phyloP scores from a whole-genome alignment of 2,888 invertebrate genomes.

The Syrphus vitripennis region DNA sequence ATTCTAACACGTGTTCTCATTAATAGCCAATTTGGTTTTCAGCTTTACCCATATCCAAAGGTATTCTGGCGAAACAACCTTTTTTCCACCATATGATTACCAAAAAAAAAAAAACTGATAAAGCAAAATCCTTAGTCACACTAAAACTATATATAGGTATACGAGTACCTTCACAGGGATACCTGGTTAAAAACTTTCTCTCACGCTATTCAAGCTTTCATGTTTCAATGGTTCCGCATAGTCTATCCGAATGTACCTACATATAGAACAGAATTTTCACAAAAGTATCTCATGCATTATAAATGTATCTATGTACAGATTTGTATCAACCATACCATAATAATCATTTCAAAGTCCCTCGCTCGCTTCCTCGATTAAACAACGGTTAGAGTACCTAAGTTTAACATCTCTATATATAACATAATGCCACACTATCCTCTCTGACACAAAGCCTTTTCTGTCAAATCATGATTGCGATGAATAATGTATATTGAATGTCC shows the following conservation, averaged over 20 bases:
- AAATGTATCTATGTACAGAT: constrained; percentile 42
- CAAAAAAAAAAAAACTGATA: neutral
- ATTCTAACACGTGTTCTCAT: constrained; percentile 1
- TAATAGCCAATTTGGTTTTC: constrained; percentile 16
- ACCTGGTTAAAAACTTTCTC: neutral
- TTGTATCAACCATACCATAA: constrained; percentile 45
- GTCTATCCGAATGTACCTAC: neutral
- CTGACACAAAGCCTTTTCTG: constrained; percentile 57
- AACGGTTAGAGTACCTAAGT: constrained; percentile 14
- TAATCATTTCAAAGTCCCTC: neutral
- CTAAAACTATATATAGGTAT: neutral
- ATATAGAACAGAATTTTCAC: neutral
- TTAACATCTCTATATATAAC: neutral
- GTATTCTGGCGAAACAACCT: constrained; percentile 2
- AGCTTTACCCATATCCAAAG: neutral
- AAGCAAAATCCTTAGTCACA: constrained; percentile 2
- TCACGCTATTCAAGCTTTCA: neutral
- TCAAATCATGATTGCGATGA: constrained; percentile 61
- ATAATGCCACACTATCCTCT: neutral
- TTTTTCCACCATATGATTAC: neutral
- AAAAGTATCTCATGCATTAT: constrained; percentile 52
- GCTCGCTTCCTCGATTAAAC: neutral
- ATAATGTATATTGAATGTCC: constrained; percentile 61
- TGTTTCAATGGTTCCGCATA: constrained; percentile 31
- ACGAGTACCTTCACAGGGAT: neutral